phyloP scores from a whole-genome alignment of 2,888 invertebrate genomes.

The Morinoia aosen region DNA sequence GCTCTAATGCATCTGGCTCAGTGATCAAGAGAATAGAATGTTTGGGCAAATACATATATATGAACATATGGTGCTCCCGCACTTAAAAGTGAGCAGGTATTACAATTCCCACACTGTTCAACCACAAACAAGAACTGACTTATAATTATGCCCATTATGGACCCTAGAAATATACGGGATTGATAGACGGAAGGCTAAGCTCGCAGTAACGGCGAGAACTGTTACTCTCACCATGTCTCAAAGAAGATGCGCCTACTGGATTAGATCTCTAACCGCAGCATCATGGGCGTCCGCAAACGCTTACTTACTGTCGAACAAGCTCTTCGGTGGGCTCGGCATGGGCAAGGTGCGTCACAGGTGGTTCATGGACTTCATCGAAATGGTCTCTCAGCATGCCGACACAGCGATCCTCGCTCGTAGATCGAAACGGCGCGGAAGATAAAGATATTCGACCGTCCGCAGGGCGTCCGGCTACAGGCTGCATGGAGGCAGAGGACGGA shows the following conservation, averaged over 20 bases:
- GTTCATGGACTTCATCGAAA: neutral
- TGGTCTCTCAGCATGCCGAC: neutral
- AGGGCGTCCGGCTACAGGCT: neutral
- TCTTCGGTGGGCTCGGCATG: constrained; percentile 35
- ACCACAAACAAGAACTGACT: neutral
- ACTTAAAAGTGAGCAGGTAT: neutral
- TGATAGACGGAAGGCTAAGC: neutral
- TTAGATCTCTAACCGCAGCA: no score
- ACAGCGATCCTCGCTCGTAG: neutral
- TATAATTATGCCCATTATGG: neutral
- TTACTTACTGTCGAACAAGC: constrained; percentile 29
- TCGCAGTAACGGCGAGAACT: neutral
- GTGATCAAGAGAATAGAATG: neutral
- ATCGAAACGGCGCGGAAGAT: neutral
- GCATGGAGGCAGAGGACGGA: constrained; percentile 20
- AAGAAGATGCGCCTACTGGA: neutral
- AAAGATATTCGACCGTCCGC: neutral
- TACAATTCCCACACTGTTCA: neutral
- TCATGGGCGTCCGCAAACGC: neutral
- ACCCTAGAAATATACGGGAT: neutral
- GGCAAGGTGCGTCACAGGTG: neutral
- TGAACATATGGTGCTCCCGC: neutral
- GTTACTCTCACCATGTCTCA: neutral
- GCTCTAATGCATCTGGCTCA: neutral
- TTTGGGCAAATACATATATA: no score